phyloP scores from a whole-genome alignment of 1,140 invertebrate genomes.

The Drosophila murphyi region DNA sequence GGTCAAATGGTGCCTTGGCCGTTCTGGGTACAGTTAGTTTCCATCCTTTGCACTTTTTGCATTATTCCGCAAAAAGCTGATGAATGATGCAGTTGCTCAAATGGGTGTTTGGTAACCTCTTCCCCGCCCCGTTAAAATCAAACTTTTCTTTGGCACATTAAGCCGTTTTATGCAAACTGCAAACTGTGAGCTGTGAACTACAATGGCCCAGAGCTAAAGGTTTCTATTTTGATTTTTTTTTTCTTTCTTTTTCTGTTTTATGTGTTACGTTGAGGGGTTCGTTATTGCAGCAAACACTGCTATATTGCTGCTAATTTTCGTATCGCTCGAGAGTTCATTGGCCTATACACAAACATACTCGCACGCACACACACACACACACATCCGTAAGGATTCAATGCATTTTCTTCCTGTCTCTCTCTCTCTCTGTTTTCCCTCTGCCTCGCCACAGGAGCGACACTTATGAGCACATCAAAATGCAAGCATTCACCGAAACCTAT shows the following conservation, averaged over 20 bases:
- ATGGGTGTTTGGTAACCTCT: background rate
- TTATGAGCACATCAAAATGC: constrained; percentile 75
- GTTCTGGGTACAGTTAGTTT: background rate
- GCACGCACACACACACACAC: background rate
- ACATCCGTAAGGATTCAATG: constrained; percentile 16
- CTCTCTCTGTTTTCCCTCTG: background rate
- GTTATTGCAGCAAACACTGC: background rate
- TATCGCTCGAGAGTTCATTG: constrained; percentile 62
- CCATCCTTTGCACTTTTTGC: background rate
- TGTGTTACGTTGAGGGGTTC: background rate
- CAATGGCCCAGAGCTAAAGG: constrained; percentile 21
- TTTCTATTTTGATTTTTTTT: background rate
- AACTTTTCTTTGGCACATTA: background rate
- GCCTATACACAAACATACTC: constrained; percentile 41
- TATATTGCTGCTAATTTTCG: constrained; percentile 13
- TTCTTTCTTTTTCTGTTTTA: background rate
- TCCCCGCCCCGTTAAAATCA: background rate
- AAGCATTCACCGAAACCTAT: constrained; percentile 81
- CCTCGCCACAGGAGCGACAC: constrained; percentile 15
- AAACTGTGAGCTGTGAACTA: constrained; percentile 27
- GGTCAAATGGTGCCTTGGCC: constrained; percentile 8
- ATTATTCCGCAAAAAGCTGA: constrained; percentile 12
- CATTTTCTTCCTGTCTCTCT: constrained; percentile 10
- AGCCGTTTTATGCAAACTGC: constrained; percentile 56
- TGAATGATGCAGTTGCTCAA: constrained; percentile 31